Evolutionary conservation across 2,797 vertebrate genomes (phyloP), one percentile per base, ranked within the genome.

Genomic region (Tokudaia muenninki): DNA sequence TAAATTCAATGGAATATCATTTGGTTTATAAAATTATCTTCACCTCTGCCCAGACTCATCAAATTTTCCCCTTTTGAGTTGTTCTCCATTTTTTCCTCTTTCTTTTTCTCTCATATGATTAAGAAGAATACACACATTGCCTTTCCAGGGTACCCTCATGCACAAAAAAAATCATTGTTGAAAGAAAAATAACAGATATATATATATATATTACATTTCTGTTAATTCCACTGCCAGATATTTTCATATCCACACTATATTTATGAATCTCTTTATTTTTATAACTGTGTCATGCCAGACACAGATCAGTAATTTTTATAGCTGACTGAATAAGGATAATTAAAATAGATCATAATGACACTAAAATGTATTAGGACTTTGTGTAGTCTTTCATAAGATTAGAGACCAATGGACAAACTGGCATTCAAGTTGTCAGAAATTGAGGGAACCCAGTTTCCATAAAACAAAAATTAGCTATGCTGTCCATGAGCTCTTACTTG

Each of bases 1-100:
- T n/a, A n/a, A n/a, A n/a, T n/a, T n/a, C n/a, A n/a, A n/a, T n/a
- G n/a, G n/a, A n/a, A n/a, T n/a, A 72, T 37, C n/a, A 34, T 92
- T 92, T 87, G 50, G 8, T 80, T 55, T 92, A 34, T 94, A 89
- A 94, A 97, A 91, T 94, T n/a, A 47, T 3, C 37, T 50, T 89
- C 12, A 31, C 29, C 13, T 79, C 78, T 50, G 47, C 8, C 29
- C 19, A 82, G 8, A 70, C 75, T 89, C n/a, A 82, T 83, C 57
- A 72, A 0, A 89, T 94, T 92, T 21, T 41, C 55, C 2, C 55
- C 52, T 80, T 77, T 31, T 6, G n/a, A 14, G n/a, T 61, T 92
- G 24, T 12, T 82, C 90, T 67, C 14, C 6, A 65, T n/a, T 41
- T 19, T 21, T 59, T 61, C 4, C 19, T 52, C 31, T 59, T 65